These are phyloP conservation scores for Zaprionus nigranus DNA, from an alignment of 1,140 invertebrate species.

Conservation along the genomic window DNA sequence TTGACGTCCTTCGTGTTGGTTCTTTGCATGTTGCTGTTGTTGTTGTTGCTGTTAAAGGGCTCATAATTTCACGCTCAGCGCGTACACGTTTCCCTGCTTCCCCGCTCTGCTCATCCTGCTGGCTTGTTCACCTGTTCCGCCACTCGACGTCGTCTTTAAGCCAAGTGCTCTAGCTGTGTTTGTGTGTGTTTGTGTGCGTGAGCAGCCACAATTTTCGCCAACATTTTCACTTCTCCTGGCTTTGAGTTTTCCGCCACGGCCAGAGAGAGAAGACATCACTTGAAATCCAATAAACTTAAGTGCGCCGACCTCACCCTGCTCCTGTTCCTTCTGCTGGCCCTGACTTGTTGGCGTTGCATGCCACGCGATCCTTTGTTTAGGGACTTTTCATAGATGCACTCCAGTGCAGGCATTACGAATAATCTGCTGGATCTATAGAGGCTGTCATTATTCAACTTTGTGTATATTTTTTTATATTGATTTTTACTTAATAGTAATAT, in stretches of 20 bases:
- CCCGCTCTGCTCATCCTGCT: constrained; percentile 15
- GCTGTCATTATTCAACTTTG: neutral
- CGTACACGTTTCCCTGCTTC: constrained; percentile 56
- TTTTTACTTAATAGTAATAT: too few species aligned
- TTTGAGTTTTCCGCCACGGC: constrained; percentile 34
- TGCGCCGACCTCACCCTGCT: constrained; percentile 20
- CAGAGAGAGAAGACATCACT: constrained; percentile 43
- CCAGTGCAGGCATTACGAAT: neutral
- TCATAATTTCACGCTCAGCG: constrained; percentile 77
- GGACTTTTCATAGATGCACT: constrained; percentile 2
- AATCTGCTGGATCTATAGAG: neutral
- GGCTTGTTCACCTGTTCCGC: constrained; percentile 31
- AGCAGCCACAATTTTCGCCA: constrained; percentile 52
- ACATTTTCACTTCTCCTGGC: constrained; percentile 42
- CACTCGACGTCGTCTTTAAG: constrained; percentile 35
- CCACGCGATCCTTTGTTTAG: constrained; percentile 19
- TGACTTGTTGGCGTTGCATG: constrained; percentile 30
- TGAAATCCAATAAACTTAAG: constrained; percentile 78
- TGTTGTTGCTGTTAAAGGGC: constrained; percentile 55
- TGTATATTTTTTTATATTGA: neutral
- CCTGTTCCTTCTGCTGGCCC: neutral
- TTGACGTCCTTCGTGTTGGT: constrained; percentile 49
- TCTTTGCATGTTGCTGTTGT: constrained; percentile 42
- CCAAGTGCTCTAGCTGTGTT: constrained; percentile 29
- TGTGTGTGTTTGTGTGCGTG: constrained; percentile 30